phyloP scores from a whole-genome alignment of 53 echinoderm and acorn worm genomes.

The Zoroaster sp. region DNA sequence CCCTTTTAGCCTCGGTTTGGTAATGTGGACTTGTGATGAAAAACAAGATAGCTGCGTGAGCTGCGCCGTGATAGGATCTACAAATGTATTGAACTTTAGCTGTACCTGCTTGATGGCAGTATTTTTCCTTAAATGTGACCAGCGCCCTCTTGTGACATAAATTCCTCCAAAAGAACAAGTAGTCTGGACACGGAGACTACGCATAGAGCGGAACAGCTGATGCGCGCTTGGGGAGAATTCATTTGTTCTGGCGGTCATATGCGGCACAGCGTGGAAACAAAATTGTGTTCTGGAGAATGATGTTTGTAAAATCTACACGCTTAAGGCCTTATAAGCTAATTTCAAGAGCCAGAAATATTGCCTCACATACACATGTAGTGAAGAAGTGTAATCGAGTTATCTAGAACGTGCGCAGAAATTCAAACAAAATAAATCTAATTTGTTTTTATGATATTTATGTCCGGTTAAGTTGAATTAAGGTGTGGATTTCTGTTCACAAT shows the following conservation, averaged over 20 bases:
- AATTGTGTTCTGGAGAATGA: neutral
- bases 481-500: neutral
- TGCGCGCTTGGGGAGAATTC: neutral
- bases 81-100: no score
- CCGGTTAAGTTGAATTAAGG: neutral
- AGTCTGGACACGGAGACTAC: neutral
- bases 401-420: neutral
- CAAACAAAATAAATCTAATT: neutral
- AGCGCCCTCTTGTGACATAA: conserved; percentile 30
- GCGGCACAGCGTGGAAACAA: neutral
- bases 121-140: neutral
- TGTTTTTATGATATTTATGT: neutral
- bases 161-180: neutral
- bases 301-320: neutral
- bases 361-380: neutral
- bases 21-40: no score
- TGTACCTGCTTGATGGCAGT: no score
- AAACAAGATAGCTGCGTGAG: no score
- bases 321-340: neutral
- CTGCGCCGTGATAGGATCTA: no score
- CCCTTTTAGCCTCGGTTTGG: no score
- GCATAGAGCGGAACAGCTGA: conserved; percentile 29
- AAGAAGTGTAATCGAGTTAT: neutral
- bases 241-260: neutral
- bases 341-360: neutral